Percentiles rank a stretch among this genome's conserved stretches.
phyloP scores from a whole-genome alignment of 2,797 vertebrate species.

The Lutjanus campechanus region DNA sequence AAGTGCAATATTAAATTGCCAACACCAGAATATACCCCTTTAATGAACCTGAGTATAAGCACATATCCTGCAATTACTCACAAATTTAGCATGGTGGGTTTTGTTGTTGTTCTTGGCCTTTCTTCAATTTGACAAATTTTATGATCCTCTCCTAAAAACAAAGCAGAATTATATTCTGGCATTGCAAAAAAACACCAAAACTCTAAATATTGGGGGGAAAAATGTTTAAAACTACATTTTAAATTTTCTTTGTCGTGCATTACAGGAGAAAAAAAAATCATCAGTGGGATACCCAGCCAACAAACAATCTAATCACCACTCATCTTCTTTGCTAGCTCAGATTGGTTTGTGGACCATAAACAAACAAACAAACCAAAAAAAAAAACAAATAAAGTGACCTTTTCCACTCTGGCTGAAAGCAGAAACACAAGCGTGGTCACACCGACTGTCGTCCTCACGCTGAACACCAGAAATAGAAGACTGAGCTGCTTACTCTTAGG shows the following conservation, averaged over 20 bases:
- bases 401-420: neutral
- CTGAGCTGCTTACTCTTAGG: neutral
- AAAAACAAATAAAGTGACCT: neutral
- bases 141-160: neutral
- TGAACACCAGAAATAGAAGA: neutral
- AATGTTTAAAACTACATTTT: neutral
- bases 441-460: neutral
- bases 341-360: neutral
- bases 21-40: neutral
- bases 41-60: neutral
- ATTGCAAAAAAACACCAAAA: neutral
- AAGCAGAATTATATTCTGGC: neutral
- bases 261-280: neutral
- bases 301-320: too few relatives aligned
- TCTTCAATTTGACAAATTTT: neutral
- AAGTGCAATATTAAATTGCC: neutral
- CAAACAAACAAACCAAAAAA: neutral
- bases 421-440: neutral
- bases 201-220: neutral
- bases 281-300: too few relatives aligned
- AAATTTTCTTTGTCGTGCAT: neutral
- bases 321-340: neutral
- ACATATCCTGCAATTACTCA: neutral
- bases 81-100: neutral
- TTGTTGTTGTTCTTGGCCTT: neutral